Evolutionary conservation across 2,888 invertebrate genomes (phyloP), one percentile per base, ranked within the genome.

Genomic region (Pedicia rivosa): DNA sequence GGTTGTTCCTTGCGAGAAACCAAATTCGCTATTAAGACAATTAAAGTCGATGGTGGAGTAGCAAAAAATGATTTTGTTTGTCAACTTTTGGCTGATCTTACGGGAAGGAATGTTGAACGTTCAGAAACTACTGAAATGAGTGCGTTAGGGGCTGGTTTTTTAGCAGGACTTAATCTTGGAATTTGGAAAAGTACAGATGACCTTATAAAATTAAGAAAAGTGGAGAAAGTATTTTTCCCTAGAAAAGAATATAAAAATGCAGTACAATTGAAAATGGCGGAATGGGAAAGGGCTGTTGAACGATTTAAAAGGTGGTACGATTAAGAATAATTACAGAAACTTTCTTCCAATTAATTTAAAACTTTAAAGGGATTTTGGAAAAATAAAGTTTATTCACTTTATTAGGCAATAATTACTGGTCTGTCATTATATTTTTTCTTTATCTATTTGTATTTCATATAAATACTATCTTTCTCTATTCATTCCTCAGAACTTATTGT

Each of bases 31-130:
- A 71, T 74, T 30, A 55, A 59, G 26, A 61, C 57, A 36, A 72
- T 83, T 44, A 92, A 94, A 51, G 72, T 90, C 41, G 90, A 94
- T 58, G 95, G 95, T 3, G 95, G 95, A n/a, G 91, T 95, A n/a
- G 80, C 91, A 0, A 76, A 75, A 43, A 95, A 92, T 57, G 78
- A 91, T 59, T 95, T 95, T 54, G 66, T 95, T 29, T 77, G 86
- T 47, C 92, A 94, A 57, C 62, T 86, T 40, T 68, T 95, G 45
- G 76, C 92, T 0, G 86, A 94, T 56, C 64, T 91, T 37, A 80
- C 81, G 1, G 75, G 74, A 1, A 58, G 83, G 36, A 56, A 64
- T 1, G 79, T 94, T 4, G 80, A 88, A 54, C 66, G 92, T 24
- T 70, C 83, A 0, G 56, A 60, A 0, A 72, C 75, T 42, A 64